Evolutionary conservation across 2,888 invertebrate species (phyloP), one percentile per base, ranked within the genome.

Genomic region (Protonemura montana): DNA sequence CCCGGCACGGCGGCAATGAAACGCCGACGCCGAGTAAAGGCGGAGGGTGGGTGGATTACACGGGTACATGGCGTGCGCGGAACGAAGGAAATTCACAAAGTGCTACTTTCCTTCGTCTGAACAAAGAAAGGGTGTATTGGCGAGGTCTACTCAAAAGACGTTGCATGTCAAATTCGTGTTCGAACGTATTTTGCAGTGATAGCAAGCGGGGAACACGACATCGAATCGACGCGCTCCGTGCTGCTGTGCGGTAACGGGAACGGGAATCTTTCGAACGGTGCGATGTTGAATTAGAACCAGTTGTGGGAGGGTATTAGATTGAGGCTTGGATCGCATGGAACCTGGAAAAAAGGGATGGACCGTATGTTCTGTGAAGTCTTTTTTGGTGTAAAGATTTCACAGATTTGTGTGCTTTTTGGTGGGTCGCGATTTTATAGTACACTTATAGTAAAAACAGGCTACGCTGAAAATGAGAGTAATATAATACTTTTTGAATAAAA

Each of bases 81-180:
- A 83, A 59, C 59, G 59, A n/a, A 83, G 83, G 83, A 83, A 83
- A 83, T 83, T 83, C 83, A 83, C 42, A 83, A 83, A 83, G 83
- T 83, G 83, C 59, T 83, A 25, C 83, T 83, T 81, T 30, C 81
- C 81, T 81, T 30, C 81, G 28, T 29, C 81, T 83, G 83, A 42
- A 83, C 83, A 83, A 42, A 59, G 83, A 83, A n/a, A 29, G 82
- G 30, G 28, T 35, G 30, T 30, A 35, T 82, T n/a, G 82, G 29
- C 30, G 82, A 25, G 82, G 29, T 13, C 27, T 7, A 10, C 26
- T 28, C 30, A 35, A n/a, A 78, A 78, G 78, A 78, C 78, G 78
- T 78, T 1, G 78, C 78, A 28, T 78, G 78, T 78, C 78, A 27
- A 25, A 26, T 78, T 27, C 26, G 28, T 27, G 78, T 78, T 78